phyloP scores from a whole-genome alignment of 2,888 invertebrate species.

The Ctenicera cuprea region DNA sequence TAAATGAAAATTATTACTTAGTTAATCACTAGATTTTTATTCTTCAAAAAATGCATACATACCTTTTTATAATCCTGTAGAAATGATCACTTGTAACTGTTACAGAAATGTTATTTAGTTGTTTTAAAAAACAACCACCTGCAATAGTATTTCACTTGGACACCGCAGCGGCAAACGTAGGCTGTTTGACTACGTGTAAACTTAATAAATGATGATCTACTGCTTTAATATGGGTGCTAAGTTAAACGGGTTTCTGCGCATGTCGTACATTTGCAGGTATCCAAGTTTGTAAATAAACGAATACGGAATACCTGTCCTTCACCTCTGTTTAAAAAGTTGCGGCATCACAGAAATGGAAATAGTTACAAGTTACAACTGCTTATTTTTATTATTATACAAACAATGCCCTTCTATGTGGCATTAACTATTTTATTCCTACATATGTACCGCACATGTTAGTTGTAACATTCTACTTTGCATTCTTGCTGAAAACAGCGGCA shows the following conservation, averaged over 20 bases:
- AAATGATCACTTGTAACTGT: background rate
- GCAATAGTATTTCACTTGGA: constrained; percentile 18
- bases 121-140: constrained; percentile 35
- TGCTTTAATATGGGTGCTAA: constrained; percentile 36
- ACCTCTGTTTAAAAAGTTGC: constrained; percentile 23
- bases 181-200: constrained; percentile 49
- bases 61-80: background rate
- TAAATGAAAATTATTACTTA: no score
- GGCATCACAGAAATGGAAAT: background rate
- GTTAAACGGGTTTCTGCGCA: constrained; percentile 38
- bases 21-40: no score
- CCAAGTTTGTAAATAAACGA: background rate
- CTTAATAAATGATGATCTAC: constrained; percentile 37
- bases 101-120: background rate
- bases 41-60: background rate
- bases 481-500: no score
- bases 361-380: no score
- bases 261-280: constrained; percentile 10
- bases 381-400: no score
- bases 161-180: constrained; percentile 42
- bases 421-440: no score
- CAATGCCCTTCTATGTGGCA: no score
- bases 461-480: no score
- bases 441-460: no score
- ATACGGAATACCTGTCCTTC: background rate